Evolutionary conservation across 2,888 invertebrate species (phyloP), one percentile per base, ranked within the genome.

Genomic region (Eupithecia tripunctaria): DNA sequence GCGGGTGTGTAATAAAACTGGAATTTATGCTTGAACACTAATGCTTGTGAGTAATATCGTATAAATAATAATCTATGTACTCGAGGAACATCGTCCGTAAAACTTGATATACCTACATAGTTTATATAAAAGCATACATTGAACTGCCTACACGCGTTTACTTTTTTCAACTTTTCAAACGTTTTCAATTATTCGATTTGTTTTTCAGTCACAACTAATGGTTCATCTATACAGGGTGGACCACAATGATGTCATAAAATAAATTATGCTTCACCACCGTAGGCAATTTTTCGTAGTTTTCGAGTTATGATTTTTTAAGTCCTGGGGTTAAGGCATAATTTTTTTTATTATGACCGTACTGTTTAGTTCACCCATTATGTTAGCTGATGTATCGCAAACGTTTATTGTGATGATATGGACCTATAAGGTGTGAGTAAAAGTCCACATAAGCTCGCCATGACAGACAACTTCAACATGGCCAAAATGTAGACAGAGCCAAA

Each of bases 11-110:
- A n/a, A 73, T 73, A 70, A 76, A 80, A 82, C 73, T 72, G 65
- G 62, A 76, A 81, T 82, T 82, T 82, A 83, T 80, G 79, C 60
- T 78, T 64, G 59, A 68, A 67, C 73, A 72, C 76, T 60, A 79
- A 76, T 76, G 76, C 70, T 79, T 76, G 71, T 68, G 63, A 51
- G 47, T 51, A 79, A 78, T 79, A 2, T 29, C 12, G 78, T 81
- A 74, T 79, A 77, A 77, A 72, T 76, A 29, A 59, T 27, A 59
- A 59, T 59, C 27, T 27, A 60, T 18, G 60, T 25, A 27, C 15
- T 12, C 15, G 27, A 59, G 27, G 27, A 15, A 27, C 12, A 21
- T 51, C 51, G 21, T 21, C 3, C n/a, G 10, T 56, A 56, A 14
- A 25, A 51, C 8, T 51, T 51, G 21, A 51, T 56, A 25, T 56